Conservation (phyloP, 2,888 invertebrate species). For the Nephrotoma guestfalica region DNA sequence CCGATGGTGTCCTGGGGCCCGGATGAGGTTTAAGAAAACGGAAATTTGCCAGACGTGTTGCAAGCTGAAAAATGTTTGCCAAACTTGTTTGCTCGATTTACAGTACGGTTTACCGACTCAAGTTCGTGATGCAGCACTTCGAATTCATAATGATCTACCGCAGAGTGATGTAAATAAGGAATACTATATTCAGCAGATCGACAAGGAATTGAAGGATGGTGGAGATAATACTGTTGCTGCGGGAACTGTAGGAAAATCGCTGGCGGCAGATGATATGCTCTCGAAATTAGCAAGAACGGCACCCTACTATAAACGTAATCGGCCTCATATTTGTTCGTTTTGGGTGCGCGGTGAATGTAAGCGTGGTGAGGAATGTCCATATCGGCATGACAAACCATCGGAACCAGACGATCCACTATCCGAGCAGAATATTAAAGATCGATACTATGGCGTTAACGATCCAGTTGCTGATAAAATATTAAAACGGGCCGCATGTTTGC, state of each 20-base stretch:
- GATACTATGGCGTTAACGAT: constrained; percentile 84
- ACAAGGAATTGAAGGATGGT: constrained; percentile 47
- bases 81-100: constrained; percentile 79
- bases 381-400: constrained; percentile 84
- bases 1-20: constrained; percentile 84
- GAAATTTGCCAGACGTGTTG: constrained; percentile 90
- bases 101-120: constrained; percentile 75
- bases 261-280: constrained; percentile 61
- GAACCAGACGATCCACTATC: constrained; percentile 89
- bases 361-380: constrained; percentile 87
- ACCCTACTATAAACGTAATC: constrained; percentile 82
- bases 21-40: constrained; percentile 89
- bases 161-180: constrained; percentile 86
- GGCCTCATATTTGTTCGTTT: constrained; percentile 88
- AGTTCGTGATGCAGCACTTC: constrained; percentile 75
- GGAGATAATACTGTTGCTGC: constrained; percentile 33
- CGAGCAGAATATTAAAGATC: constrained; percentile 83
- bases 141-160: constrained; percentile 72
- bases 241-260: constrained; percentile 49
- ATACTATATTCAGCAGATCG: constrained; percentile 78
- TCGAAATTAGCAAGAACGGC: constrained; percentile 75
- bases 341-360: constrained; percentile 93
- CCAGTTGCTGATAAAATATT: constrained; percentile 86
- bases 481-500: constrained; percentile 80
- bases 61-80: constrained; percentile 82